These are phyloP conservation scores for Raja brachyura DNA, from an alignment of 2,113 vertebrate species.

Conservation along the genomic window DNA sequence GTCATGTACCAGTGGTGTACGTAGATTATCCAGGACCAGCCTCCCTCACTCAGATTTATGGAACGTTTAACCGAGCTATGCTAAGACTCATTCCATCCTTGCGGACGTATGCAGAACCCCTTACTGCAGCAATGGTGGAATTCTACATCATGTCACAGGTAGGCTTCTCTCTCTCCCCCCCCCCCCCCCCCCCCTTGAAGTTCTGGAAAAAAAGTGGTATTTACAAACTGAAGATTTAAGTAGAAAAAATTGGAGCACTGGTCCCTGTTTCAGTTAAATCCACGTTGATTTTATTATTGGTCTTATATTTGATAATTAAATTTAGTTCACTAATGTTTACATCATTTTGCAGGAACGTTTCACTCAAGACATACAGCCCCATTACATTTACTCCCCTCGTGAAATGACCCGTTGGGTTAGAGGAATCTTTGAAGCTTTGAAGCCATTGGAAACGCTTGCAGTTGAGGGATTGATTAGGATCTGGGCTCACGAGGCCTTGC, in stretches of 20 bases:
- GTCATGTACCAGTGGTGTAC: slow-evolving; percentile 93
- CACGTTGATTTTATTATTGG: neutral
- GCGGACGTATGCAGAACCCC: slow-evolving; percentile 87
- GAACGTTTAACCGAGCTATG: slow-evolving; percentile 97
- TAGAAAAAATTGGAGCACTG: too few species aligned
- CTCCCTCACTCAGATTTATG: slow-evolving; percentile 96
- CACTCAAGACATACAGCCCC: slow-evolving; percentile 94
- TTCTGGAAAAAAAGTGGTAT: neutral
- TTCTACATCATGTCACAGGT: slow-evolving; percentile 99
- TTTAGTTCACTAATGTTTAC: neutral
- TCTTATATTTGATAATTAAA: neutral
- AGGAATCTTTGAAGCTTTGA: slow-evolving; percentile 88
- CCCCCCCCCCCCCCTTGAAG: too few species aligned
- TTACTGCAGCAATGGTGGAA: slow-evolving; percentile 97
- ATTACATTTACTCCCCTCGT: slow-evolving; percentile 97
- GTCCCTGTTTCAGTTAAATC: neutral
- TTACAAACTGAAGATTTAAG: neutral
- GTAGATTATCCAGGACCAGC: slow-evolving; percentile 96
- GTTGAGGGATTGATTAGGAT: slow-evolving; percentile 96
- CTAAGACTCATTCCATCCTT: slow-evolving; percentile 88
- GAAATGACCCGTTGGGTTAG: slow-evolving; percentile 98
- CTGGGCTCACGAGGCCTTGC: slow-evolving; percentile 96
- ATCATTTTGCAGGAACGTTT: slow-evolving; percentile 75
- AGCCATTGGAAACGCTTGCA: slow-evolving; percentile 88
- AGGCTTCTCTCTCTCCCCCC: too few species aligned